These are phyloP conservation scores for Psettodes erumei DNA, from an alignment of 2,113 vertebrate species.

Conservation along the genomic window DNA sequence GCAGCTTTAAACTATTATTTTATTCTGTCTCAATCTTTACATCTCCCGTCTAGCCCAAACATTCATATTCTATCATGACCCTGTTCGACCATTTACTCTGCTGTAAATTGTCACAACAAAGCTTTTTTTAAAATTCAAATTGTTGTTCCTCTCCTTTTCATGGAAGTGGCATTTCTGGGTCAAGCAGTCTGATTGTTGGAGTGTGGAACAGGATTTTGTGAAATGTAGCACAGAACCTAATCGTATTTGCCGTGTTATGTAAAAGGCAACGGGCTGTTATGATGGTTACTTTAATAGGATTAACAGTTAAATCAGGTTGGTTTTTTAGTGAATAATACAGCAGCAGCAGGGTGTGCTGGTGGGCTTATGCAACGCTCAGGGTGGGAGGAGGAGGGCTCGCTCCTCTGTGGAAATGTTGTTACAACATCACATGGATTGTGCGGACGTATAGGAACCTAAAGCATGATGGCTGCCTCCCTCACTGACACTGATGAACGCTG, in stretches of 20 bases:
- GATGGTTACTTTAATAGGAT: conserved; percentile 64
- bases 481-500: neutral
- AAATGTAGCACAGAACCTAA: conserved; percentile 46
- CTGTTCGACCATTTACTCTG: neutral
- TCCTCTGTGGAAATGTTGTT: neutral
- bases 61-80: neutral
- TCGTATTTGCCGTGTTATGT: conserved; percentile 63
- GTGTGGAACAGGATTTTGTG: conserved; percentile 44
- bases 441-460: neutral
- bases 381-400: conserved; percentile 7
- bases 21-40: neutral
- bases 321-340: conserved; percentile 37
- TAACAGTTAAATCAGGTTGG: conserved; percentile 50
- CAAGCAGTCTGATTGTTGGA: conserved; percentile 16
- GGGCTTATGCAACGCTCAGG: conserved; percentile 30
- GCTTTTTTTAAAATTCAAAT: neutral
- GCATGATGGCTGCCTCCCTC: neutral
- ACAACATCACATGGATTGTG: neutral
- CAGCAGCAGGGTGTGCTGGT: conserved; percentile 17
- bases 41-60: no score
- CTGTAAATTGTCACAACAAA: neutral
- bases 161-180: conserved; percentile 35
- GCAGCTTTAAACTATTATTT: neutral
- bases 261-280: conserved; percentile 51
- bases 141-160: neutral